phyloP scores from a whole-genome alignment of 2,797 vertebrate species.

The Parotocinclus haroldoi region DNA sequence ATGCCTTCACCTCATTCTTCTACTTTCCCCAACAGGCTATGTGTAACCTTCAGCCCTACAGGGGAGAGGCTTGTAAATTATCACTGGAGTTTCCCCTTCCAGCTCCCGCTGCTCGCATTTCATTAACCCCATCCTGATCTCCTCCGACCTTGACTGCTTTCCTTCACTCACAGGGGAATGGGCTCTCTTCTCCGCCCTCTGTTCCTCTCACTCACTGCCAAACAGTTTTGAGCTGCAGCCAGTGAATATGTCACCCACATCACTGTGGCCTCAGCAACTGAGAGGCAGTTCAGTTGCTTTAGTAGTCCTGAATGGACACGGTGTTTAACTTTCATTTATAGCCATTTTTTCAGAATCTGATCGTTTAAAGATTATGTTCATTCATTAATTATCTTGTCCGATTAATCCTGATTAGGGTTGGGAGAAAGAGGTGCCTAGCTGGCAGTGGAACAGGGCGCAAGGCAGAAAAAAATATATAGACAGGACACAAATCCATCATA shows the following conservation, averaged over 20 bases:
- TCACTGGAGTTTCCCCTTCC: slow-evolving; percentile 49
- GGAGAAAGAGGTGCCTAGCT: no score
- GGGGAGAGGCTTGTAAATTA: slow-evolving; percentile 55
- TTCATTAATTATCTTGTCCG: no score
- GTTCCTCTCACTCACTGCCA: slow-evolving; percentile 42
- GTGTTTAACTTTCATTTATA: slow-evolving; percentile 7
- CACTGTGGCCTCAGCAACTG: slow-evolving; percentile 27
- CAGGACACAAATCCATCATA: no score
- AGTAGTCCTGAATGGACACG: slow-evolving; percentile 5
- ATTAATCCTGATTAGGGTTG: no score
- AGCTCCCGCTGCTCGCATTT: slow-evolving; percentile 57
- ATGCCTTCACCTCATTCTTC: slow-evolving; percentile 38
- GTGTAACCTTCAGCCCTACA: slow-evolving; percentile 59
- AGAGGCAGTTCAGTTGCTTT: slow-evolving; percentile 21
- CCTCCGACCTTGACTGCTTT: slow-evolving; percentile 59
- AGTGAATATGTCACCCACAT: slow-evolving; percentile 49
- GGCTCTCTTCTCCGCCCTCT: slow-evolving; percentile 40
- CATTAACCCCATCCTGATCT: slow-evolving; percentile 63
- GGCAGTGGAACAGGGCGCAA: no score
- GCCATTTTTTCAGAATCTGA: no score
- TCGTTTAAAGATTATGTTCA: no score
- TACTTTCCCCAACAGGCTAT: slow-evolving; percentile 49
- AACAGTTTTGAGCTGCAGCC: slow-evolving; percentile 49
- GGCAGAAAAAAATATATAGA: no score
- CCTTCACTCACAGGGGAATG: slow-evolving; percentile 58